These are phyloP conservation scores for Ochlodes sylvanus DNA, from an alignment of 2,888 invertebrate species.

Conservation along the genomic window DNA sequence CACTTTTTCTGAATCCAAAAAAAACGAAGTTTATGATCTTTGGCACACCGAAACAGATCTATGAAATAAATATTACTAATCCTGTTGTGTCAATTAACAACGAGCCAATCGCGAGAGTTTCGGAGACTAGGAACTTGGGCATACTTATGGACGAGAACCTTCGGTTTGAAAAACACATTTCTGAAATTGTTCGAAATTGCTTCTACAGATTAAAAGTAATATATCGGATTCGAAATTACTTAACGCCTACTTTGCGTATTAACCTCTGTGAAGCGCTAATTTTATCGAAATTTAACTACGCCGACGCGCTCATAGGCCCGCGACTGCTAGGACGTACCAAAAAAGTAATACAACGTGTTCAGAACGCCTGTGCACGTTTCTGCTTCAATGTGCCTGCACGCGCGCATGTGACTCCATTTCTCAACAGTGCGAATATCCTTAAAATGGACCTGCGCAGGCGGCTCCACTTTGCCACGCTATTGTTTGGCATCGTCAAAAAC, in stretches of 20 bases:
- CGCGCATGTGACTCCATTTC: conserved; percentile 22
- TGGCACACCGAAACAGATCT: too few relatives aligned
- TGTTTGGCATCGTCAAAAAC: conserved; percentile 6
- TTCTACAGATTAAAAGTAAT: background rate
- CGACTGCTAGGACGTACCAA: too few relatives aligned
- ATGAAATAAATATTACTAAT: too few relatives aligned
- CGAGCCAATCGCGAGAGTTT: background rate
- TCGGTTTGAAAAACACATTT: background rate
- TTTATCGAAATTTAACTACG: background rate
- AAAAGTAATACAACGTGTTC: too few relatives aligned
- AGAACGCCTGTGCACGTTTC: too few relatives aligned
- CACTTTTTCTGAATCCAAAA: too few relatives aligned
- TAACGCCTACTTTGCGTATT: background rate
- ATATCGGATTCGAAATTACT: background rate
- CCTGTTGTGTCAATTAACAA: too few relatives aligned
- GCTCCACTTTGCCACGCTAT: conserved; percentile 16
- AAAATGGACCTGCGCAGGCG: conserved; percentile 19
- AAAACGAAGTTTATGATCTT: too few relatives aligned
- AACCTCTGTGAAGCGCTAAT: background rate
- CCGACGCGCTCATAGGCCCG: too few relatives aligned
- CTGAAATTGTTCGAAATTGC: background rate
- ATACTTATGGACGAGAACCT: background rate
- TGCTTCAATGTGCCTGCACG: background rate
- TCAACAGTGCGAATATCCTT: conserved; percentile 20
- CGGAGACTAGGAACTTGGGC: background rate